phyloP scores from a whole-genome alignment of 2,888 invertebrate genomes.

The Eristalinus sepulchralis region DNA sequence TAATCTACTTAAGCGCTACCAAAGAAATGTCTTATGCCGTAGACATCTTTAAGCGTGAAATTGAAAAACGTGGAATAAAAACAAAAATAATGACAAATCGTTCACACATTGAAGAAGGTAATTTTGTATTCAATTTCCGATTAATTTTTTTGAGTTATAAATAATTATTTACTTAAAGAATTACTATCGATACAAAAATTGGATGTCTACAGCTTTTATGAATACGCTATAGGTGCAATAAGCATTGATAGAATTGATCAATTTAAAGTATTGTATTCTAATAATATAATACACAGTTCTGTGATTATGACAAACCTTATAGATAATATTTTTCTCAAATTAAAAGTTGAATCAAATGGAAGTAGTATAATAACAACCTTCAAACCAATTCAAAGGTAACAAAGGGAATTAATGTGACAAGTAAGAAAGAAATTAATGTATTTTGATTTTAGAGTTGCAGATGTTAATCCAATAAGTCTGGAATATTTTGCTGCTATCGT shows the following conservation, averaged over 20 bases:
- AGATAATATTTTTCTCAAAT: constrained; percentile 81
- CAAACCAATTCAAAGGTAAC: constrained; percentile 75
- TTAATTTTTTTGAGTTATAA: background rate
- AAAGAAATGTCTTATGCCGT: constrained; percentile 54
- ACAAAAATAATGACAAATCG: constrained; percentile 67
- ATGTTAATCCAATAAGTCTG: constrained; percentile 76
- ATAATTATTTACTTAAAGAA: constrained; percentile 71
- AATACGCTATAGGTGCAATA: constrained; percentile 77
- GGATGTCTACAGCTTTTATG: constrained; percentile 77
- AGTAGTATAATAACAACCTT: constrained; percentile 75
- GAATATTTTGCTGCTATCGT: constrained; percentile 78
- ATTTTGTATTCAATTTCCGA: background rate
- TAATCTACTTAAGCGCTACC: constrained; percentile 64
- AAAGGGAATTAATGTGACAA: background rate
- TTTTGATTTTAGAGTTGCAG: constrained; percentile 70
- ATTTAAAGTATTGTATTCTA: constrained; percentile 79
- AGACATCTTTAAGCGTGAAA: constrained; percentile 73
- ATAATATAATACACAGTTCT: constrained; percentile 82
- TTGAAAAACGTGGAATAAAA: constrained; percentile 73
- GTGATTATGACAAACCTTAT: constrained; percentile 82
- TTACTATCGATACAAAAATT: constrained; percentile 75
- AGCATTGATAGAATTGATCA: constrained; percentile 63
- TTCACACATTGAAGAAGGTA: constrained; percentile 31
- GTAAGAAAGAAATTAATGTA: background rate
- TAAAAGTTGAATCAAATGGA: constrained; percentile 52